A percentile compares a stretch with the other conserved stretches of the same genome.
Conservation (phyloP, 2,797 vertebrate species). For the Hylomyscus alleni region DNA sequence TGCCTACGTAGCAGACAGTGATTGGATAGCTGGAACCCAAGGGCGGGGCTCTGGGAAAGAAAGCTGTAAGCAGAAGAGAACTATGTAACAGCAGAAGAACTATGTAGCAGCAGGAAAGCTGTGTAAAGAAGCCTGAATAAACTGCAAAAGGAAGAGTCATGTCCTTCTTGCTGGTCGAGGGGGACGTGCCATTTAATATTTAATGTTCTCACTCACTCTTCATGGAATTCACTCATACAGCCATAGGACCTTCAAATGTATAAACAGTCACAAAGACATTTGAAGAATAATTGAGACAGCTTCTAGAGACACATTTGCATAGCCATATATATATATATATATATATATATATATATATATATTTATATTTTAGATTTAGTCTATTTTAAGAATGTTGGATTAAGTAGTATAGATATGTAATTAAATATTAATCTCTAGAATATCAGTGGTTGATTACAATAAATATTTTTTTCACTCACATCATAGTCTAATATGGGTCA, state of each 20-base stretch:
- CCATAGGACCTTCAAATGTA: conserved; percentile 20
- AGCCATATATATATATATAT: neutral
- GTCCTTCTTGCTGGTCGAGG: too few relatives aligned
- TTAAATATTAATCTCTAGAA: conserved; percentile 58
- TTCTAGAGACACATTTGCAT: conserved; percentile 10
- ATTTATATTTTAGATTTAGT: conserved; percentile 59
- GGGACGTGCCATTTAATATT: too few relatives aligned
- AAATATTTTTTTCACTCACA: conserved; percentile 21
- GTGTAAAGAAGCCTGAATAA: too few relatives aligned
- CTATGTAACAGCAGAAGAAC: too few relatives aligned
- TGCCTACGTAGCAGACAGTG: too few relatives aligned
- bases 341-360: neutral
- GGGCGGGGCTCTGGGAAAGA: too few relatives aligned
- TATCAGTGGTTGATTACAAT: neutral
- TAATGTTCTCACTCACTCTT: neutral
- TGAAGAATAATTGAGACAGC: conserved; percentile 22
- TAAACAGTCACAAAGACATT: conserved; percentile 54
- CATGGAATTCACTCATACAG: conserved; percentile 20
- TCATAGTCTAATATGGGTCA: neutral
- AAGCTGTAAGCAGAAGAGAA: too few relatives aligned
- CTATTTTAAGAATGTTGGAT: conserved; percentile 47
- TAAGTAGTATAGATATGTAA: conserved; percentile 22
- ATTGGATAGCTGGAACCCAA: too few relatives aligned
- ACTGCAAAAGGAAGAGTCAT: too few relatives aligned
- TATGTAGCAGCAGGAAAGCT: too few relatives aligned